Evolutionary conservation across 1,140 invertebrate species (phyloP), one percentile per base, ranked within the genome.

Genomic region (Drosophila willistoni): DNA sequence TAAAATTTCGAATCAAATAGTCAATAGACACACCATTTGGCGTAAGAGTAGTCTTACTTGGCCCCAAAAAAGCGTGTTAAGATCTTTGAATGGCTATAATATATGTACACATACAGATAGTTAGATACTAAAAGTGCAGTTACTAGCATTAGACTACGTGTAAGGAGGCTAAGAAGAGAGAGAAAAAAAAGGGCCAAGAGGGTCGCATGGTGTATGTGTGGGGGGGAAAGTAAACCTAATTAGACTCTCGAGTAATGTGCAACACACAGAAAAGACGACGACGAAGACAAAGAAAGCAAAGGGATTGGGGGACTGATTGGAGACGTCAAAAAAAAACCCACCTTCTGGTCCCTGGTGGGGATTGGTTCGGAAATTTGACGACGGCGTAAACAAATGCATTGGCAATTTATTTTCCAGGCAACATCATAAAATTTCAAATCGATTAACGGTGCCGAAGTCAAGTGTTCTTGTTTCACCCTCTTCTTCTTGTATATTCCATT

Each of bases 401-500:
- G 56, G 56, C 56, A 59, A 59, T 59, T 51, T 59, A 59, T 36
- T 59, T 59, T 59, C 56, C 56, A 59, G 56, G 56, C 56, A 59
- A 59, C 56, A 59, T 59, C 56, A 59, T 59, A 59, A 59, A 59
- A 59, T 39, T 59, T 59, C 33, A 59, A 59, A 59, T 59, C 56
- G 56, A 59, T 59, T 59, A 59, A 59, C 56, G 56, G 29, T 19
- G 33, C 56, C 56, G 14, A 59, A 59, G 33, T 59, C 56, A 59
- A 59, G 56, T 59, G 56, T 59, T 59, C 56, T 36, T 59, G 44
- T 51, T 51, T 51, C 44, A 51, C 44, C 44, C 44, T 51, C 44
- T 51, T 51, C 17, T 29, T 29, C 29, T 25, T 25, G 22, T 25
- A 25, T 25, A 25, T 25, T 25, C 22, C 22, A 25, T 25, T 25